These are phyloP conservation scores for Pteropus alecto DNA, from an alignment of 2,113 vertebrate species.

Conservation along the genomic window DNA sequence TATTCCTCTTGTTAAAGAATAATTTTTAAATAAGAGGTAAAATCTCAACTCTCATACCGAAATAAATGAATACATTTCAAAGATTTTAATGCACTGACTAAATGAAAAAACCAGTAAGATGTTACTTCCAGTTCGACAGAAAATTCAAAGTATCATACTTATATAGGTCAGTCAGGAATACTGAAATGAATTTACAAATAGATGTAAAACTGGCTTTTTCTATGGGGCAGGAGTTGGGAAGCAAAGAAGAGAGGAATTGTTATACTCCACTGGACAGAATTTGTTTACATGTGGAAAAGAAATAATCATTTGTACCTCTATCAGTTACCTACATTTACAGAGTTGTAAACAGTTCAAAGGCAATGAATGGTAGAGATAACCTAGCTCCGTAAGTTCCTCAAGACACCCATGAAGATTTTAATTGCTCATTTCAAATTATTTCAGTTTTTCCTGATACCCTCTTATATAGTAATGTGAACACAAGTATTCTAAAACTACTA, in stretches of 20 bases:
- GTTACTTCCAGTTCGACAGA: not conserved
- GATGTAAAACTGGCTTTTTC: not conserved
- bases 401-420: not conserved
- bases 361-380: not conserved
- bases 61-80: not conserved
- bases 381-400: not conserved
- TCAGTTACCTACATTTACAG: not conserved
- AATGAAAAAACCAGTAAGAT: not conserved
- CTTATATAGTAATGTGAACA: not conserved
- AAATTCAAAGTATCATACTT: not conserved
- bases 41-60: not conserved
- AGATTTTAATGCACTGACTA: constrained; percentile 9
- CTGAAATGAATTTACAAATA: not conserved
- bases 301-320: not conserved
- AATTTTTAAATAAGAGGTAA: not conserved
- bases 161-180: not conserved
- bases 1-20: not conserved
- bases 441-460: not conserved
- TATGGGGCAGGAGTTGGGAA: not conserved
- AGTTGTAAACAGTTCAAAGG: not conserved
- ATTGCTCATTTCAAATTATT: not conserved
- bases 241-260: not conserved
- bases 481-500: not conserved
- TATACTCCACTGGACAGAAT: not conserved
- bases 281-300: not conserved